phyloP scores from a whole-genome alignment of 1,140 invertebrate genomes.

The Psix sp. region DNA sequence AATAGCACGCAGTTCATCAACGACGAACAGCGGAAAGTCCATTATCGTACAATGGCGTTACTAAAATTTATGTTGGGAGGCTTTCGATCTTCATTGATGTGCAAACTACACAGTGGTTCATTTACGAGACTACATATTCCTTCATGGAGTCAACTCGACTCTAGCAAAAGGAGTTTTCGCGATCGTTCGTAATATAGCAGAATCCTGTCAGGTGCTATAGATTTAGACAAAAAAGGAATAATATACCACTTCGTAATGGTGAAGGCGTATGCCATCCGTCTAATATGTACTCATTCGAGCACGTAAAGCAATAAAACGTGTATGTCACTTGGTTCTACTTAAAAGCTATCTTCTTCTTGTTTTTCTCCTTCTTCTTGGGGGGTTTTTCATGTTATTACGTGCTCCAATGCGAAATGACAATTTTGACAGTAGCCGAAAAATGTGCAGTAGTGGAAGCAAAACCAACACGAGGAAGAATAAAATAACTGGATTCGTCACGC shows the following conservation, averaged over 20 bases:
- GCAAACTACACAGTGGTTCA: slow-evolving; percentile 28
- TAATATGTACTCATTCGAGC: slow-evolving; percentile 58
- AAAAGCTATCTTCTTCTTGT: too few relatives aligned
- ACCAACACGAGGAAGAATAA: slow-evolving; percentile 27
- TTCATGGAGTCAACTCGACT: slow-evolving; percentile 35
- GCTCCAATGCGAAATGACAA: slow-evolving; percentile 44
- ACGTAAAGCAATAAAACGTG: slow-evolving; percentile 67
- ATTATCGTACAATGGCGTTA: slow-evolving; percentile 49
- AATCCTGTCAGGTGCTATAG: slow-evolving; percentile 17
- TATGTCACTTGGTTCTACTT: too few relatives aligned
- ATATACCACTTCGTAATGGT: slow-evolving; percentile 53
- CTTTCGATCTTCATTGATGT: slow-evolving; percentile 37
- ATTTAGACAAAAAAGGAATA: slow-evolving; percentile 53
- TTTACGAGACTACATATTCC: slow-evolving; percentile 41
- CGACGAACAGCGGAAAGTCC: slow-evolving; percentile 27
- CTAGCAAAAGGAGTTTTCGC: slow-evolving; percentile 33
- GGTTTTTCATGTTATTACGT: slow-evolving; percentile 43
- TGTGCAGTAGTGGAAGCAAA: slow-evolving; percentile 6
- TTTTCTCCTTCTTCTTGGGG: too few relatives aligned
- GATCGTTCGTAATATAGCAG: slow-evolving; percentile 35
- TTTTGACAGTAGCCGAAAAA: slow-evolving; percentile 48
- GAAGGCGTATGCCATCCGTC: slow-evolving; percentile 45
- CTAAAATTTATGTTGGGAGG: slow-evolving; percentile 41
- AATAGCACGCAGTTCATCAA: slow-evolving; percentile 51
- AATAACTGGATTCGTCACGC: slow-evolving; percentile 39